These are phyloP conservation scores for Bombycilla garrulus DNA, from an alignment of 2,113 vertebrate species.

Conservation along the genomic window DNA sequence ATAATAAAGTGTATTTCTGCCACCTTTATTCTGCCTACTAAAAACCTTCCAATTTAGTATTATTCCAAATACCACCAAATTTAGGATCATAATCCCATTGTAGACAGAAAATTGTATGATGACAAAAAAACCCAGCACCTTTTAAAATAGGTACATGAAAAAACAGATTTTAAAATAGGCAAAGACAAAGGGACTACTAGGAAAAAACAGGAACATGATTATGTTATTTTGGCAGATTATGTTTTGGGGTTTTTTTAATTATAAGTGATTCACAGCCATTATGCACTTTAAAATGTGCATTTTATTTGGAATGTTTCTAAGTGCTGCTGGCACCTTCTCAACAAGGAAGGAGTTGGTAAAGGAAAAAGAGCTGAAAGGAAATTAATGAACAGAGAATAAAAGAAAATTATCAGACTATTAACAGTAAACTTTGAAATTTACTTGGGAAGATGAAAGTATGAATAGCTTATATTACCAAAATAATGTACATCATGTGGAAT, in stretches of 20 bases:
- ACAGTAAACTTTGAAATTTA: not conserved
- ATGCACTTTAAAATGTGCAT: not conserved
- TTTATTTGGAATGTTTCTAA: not conserved
- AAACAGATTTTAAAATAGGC: not conserved
- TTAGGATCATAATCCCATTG: not conserved
- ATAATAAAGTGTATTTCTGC: not conserved
- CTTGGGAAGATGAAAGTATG: not conserved
- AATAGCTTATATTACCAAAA: not conserved
- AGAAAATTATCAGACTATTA: not conserved
- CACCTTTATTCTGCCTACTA: not conserved
- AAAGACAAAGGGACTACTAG: not conserved
- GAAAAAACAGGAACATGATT: not conserved
- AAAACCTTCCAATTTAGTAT: not conserved
- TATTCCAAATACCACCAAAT: not conserved
- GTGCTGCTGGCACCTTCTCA: not conserved
- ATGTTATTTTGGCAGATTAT: not conserved
- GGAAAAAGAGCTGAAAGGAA: not conserved
- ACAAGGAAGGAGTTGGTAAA: not conserved
- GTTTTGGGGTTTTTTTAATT: not conserved
- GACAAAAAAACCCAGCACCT: accelerated
- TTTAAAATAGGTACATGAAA: not conserved
- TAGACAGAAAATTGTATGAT: not conserved
- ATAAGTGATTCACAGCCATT: not conserved
- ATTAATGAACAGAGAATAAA: not conserved
- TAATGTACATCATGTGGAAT: not conserved